These are phyloP conservation scores for Rhincodon typus DNA, from an alignment of 2,797 vertebrate species.

Conservation along the genomic window DNA sequence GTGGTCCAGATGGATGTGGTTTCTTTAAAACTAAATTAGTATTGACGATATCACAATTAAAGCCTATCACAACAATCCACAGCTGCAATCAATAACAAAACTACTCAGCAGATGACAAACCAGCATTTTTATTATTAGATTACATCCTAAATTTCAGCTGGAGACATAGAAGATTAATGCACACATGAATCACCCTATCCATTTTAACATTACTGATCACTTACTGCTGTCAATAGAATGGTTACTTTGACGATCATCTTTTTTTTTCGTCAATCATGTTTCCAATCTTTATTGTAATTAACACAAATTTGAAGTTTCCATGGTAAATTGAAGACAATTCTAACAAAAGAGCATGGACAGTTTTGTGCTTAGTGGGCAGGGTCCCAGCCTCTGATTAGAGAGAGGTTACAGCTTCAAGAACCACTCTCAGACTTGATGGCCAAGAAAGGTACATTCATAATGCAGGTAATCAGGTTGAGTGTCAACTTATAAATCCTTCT, in stretches of 20 bases:
- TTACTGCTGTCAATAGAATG: background rate
- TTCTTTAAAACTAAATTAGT: slow-evolving; percentile 35
- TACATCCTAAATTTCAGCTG: slow-evolving; percentile 1
- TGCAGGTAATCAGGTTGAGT: too few species aligned
- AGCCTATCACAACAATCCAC: slow-evolving; percentile 18
- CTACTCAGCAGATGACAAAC: slow-evolving; percentile 16
- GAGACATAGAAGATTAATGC: background rate
- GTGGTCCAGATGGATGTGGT: slow-evolving; percentile 29
- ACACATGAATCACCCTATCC: background rate
- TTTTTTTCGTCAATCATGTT: background rate
- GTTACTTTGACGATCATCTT: background rate
- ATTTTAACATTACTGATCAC: background rate
- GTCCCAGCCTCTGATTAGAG: too few species aligned
- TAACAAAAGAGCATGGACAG: background rate
- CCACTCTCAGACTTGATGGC: too few species aligned
- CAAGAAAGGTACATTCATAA: too few species aligned
- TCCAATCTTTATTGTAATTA: background rate
- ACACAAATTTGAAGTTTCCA: background rate
- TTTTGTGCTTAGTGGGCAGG: too few species aligned
- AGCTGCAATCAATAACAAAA: slow-evolving; percentile 23
- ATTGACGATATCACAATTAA: slow-evolving; percentile 24
- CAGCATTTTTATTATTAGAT: slow-evolving; percentile 14
- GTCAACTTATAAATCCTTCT: too few species aligned
- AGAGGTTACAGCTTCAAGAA: too few species aligned
- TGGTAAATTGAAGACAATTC: background rate